phyloP scores from a whole-genome alignment of 2,888 invertebrate genomes.

The Cerastis leucographa region DNA sequence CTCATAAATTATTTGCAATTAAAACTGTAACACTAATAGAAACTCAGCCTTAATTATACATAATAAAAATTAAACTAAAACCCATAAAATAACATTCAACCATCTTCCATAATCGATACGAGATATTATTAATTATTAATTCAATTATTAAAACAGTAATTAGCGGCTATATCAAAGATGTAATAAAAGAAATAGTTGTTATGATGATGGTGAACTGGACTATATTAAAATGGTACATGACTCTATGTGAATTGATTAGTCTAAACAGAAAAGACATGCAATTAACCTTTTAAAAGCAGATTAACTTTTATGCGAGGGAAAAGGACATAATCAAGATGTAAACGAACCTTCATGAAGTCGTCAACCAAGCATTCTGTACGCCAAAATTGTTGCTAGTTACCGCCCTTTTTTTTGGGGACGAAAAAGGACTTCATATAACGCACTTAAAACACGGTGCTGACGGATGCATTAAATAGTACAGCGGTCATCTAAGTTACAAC shows the following conservation, averaged over 20 bases:
- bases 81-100: conserved; percentile 70
- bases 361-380: neutral
- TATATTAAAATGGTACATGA: conserved; percentile 30
- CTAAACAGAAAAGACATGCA: conserved; percentile 16
- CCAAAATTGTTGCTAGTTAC: neutral
- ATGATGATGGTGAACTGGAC: conserved; percentile 47
- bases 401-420: neutral
- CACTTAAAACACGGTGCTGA: neutral
- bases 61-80: conserved; percentile 72
- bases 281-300: neutral
- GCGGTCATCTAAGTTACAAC: neutral
- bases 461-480: neutral
- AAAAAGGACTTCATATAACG: neutral
- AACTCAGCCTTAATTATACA: conserved; percentile 69
- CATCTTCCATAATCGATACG: conserved; percentile 67
- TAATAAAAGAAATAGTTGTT: conserved; percentile 59
- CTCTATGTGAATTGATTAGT: conserved; percentile 3
- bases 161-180: conserved; percentile 69
- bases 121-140: conserved; percentile 73
- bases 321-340: neutral
- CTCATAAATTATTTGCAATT: conserved; percentile 62
- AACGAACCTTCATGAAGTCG: neutral
- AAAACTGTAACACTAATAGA: conserved; percentile 73
- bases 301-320: neutral
- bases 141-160: conserved; percentile 72